Evolutionary conservation across 2,113 vertebrate species (phyloP).

Genomic region (Nibea coibor): DNA sequence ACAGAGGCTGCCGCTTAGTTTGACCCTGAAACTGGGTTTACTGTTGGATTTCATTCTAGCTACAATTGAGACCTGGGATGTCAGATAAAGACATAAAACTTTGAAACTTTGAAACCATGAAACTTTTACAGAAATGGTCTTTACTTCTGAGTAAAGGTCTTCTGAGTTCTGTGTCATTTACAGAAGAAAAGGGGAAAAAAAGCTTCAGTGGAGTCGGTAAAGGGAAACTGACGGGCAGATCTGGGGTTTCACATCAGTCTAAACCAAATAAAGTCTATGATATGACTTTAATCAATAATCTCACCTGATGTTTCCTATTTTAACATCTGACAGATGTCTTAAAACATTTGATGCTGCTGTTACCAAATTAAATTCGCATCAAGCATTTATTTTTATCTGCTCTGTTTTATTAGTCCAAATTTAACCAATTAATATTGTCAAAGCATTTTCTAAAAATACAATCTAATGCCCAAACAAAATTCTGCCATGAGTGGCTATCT

Average conservation of each 20-base stretch:
- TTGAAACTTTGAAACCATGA: background rate
- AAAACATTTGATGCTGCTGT: background rate
- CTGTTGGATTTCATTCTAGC: background rate
- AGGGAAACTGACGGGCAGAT: background rate
- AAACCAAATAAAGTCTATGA: background rate
- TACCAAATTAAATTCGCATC: background rate
- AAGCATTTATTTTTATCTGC: background rate
- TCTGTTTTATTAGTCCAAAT: slow-evolving; percentile 1
- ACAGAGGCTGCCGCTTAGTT: background rate
- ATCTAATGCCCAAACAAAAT: background rate
- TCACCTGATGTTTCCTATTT: background rate
- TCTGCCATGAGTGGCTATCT: background rate
- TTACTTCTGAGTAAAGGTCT: no score
- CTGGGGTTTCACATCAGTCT: background rate
- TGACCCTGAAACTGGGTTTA: background rate
- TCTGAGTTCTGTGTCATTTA: background rate
- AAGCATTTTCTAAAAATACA: slow-evolving; percentile 10
- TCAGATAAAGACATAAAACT: background rate
- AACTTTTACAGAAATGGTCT: background rate
- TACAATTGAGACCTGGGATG: background rate
- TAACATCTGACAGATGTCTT: background rate
- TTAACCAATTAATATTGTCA: background rate
- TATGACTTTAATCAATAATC: background rate
- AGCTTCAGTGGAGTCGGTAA: background rate
- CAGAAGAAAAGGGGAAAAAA: background rate